Percentiles rank a stretch among this genome's conserved stretches.
Evolutionary conservation across 1,140 invertebrate species (phyloP).

Genomic region (Cylas formicarius): DNA sequence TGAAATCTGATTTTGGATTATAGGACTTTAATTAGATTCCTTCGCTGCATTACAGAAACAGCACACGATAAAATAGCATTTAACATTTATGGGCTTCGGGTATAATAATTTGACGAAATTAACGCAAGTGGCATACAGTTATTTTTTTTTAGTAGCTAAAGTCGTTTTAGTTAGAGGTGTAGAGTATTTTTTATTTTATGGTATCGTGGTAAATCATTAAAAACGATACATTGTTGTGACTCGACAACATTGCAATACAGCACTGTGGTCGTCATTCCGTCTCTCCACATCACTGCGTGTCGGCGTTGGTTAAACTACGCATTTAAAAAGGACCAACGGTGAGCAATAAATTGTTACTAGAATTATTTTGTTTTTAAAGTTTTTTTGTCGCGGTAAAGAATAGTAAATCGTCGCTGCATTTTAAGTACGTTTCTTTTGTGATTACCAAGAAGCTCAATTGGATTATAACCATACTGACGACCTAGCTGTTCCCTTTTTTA

Average conservation of each 20-base stretch:
- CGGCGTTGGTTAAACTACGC: conserved; percentile 27
- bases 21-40: too few relatives aligned
- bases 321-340: conserved; percentile 28
- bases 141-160: too few relatives aligned
- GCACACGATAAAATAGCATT: too few relatives aligned
- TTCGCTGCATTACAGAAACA: too few relatives aligned
- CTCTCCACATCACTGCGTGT: conserved; percentile 28
- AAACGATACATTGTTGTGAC: conserved; percentile 11
- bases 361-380: not conserved
- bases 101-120: too few relatives aligned
- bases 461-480: conserved; percentile 12
- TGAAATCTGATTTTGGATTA: too few relatives aligned
- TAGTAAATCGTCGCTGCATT: not conserved
- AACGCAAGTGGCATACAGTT: too few relatives aligned
- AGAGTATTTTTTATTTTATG: too few relatives aligned
- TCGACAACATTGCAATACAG: conserved; percentile 11
- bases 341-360: conserved; percentile 17
- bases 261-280: conserved; percentile 21
- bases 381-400: not conserved
- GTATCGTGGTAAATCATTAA: too few relatives aligned
- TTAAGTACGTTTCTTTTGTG: conserved; percentile 14
- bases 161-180: too few relatives aligned
- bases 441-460: conserved; percentile 4
- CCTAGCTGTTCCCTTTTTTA: conserved; percentile 14
- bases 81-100: too few relatives aligned